These are phyloP conservation scores for Syngnathus acus DNA, from an alignment of 2,797 vertebrate genomes.

Conservation along the genomic window DNA sequence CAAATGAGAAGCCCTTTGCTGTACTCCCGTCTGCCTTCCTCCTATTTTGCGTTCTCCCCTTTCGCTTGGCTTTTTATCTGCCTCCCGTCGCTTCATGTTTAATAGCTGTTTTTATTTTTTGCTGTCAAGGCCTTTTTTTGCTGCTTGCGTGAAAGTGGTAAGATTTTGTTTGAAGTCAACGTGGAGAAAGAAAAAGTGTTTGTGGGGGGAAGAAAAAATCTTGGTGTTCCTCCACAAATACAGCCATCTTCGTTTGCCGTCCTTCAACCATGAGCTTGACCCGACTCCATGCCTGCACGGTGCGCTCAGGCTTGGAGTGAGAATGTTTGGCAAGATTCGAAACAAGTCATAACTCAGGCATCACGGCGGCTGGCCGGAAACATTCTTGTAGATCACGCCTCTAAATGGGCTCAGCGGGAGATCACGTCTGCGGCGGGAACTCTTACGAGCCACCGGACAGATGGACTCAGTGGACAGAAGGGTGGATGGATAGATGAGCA, in stretches of 20 bases:
- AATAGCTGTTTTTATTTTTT: conserved; percentile 34
- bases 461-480: conserved; percentile 8
- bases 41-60: conserved; percentile 30
- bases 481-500: not conserved
- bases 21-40: conserved; percentile 39
- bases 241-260: conserved; percentile 18
- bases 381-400: conserved; percentile 41
- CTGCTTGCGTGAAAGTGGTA: conserved; percentile 26
- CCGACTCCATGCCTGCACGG: not conserved
- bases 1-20: conserved; percentile 58
- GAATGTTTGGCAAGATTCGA: conserved; percentile 25
- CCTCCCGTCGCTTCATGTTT: conserved; percentile 26
- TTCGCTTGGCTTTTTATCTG: conserved; percentile 46
- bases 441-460: conserved; percentile 26
- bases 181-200: conserved; percentile 31
- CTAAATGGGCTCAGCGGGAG: conserved; percentile 43
- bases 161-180: conserved; percentile 55
- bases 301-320: not conserved
- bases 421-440: conserved; percentile 27
- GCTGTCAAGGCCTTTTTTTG: conserved; percentile 44
- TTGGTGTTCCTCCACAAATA: conserved; percentile 19
- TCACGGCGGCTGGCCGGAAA: conserved; percentile 40
- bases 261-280: not conserved
- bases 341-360: conserved; percentile 32
- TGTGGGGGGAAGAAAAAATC: conserved; percentile 3